Evolutionary conservation across 1,140 invertebrate species (phyloP).

Genomic region (Drosophila seguyi): DNA sequence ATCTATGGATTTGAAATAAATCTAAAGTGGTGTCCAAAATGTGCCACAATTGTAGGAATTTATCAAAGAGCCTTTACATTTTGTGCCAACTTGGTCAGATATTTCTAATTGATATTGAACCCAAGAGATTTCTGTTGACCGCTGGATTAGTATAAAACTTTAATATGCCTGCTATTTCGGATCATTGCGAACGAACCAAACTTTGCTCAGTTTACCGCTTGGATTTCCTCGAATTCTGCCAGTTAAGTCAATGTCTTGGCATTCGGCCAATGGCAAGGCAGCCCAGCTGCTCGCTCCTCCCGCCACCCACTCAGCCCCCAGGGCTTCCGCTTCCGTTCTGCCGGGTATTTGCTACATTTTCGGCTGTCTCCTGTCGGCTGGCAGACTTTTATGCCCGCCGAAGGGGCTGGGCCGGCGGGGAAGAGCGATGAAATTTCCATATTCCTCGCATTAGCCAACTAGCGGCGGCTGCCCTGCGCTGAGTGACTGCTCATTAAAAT

Average conservation of each 20-base stretch:
- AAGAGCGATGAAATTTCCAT: conserved; percentile 60
- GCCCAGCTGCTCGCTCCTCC: conserved; percentile 6
- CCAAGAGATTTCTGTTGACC: neutral
- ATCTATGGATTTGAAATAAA: neutral
- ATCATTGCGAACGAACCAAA: neutral
- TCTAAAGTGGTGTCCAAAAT: neutral
- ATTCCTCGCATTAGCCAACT: conserved; percentile 66
- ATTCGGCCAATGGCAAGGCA: conserved; percentile 41
- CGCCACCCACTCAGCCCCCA: conserved; percentile 11
- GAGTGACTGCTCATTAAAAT: conserved; percentile 64
- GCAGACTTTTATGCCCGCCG: conserved; percentile 24
- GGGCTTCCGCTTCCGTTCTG: conserved; percentile 51
- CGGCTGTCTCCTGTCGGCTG: conserved; percentile 60
- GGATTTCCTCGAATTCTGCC: conserved; percentile 7
- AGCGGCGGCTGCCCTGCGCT: conserved; percentile 32
- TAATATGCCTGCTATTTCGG: neutral
- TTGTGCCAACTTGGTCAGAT: neutral
- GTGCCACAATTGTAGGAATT: neutral
- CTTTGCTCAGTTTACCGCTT: neutral
- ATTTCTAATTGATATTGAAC: neutral
- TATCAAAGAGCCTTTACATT: neutral
- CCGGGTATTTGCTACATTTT: conserved; percentile 58
- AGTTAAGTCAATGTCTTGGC: conserved; percentile 46
- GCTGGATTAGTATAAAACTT: neutral
- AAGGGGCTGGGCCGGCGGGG: conserved; percentile 13